Evolutionary conservation across 2,113 vertebrate genomes (phyloP), one percentile per base, ranked within the genome.

Genomic region (human): DNA sequence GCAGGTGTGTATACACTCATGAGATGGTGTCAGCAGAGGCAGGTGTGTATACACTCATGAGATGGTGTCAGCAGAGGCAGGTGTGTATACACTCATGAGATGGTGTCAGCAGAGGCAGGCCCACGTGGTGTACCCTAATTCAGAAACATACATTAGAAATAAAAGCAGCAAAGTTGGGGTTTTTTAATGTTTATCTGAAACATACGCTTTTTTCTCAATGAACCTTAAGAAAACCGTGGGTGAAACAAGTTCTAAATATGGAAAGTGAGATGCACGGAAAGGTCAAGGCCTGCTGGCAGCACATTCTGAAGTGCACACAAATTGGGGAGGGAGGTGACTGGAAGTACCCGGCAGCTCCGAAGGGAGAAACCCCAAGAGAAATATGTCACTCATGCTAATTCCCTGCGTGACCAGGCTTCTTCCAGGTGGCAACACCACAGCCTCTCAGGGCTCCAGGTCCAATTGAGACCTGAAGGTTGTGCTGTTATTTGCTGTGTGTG

Each of bases 51-150:
- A 57, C 23, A 25, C 17, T 18, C 57, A 59, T 25, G 22, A 59
- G 57, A 59, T 0, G 2, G 57, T 59, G 22, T 59, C 22, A 59
- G 23, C 57, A 59, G 57, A 61, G 59, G 59, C 59, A 10, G 59
- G 25, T n/a, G n/a, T n/a, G n/a, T n/a, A n/a, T n/a, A n/a, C n/a
- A 61, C 3, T 25, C 23, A 25, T 3, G 0, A 61, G 59, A 4
- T 1, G 0, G 61, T 64, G 61, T 64, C 27, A 64, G 11, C 61
- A 12, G 27, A 64, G 10, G 61, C 61, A 64, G 61, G 61, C 10
- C 0, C 14, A 66, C n/a, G 5, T 70, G 27, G 12, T 25, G 57
- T 3, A 96, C 4, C 27, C 48, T 93, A 48, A 94, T 20, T 89
- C 9, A 75, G 87, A 27, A 32, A 45, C 57, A 76, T 18, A 64